Evolutionary conservation across 2,888 invertebrate species (phyloP), one percentile per base, ranked within the genome.

Genomic region (Alviniconcha strummeri): DNA sequence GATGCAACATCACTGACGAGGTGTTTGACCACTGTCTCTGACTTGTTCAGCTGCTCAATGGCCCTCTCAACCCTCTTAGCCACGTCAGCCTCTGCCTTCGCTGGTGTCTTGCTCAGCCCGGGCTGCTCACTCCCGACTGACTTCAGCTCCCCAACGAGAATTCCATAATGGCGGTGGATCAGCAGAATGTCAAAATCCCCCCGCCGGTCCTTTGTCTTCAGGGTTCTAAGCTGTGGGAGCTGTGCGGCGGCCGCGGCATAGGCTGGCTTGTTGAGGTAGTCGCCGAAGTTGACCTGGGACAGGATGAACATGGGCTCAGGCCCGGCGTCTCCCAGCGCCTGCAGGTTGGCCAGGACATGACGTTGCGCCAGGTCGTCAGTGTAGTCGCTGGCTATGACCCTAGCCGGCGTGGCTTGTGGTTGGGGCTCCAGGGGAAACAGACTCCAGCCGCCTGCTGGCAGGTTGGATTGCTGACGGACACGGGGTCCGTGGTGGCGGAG

Each of bases 101-200:
- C 36, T 3, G 36, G 36, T 36, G 36, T 36, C 36, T 36, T 36
- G 36, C 36, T 36, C 36, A 36, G 36, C 36, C 36, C 36, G 36
- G 36, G 36, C 54, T 9, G 17, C 11, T 19, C 55, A 13, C 11
- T 6, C 5, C 80, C 80, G 69, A 80, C 54, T 0, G 80, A 80
- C 54, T 80, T 80, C 17, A 80, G 54, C 54, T 80, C 80, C 54
- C 80, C 80, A 15, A 80, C 19, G 3, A 80, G 67, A 11, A 80
- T 67, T 15, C 80, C 80, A 5, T 60, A 19, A 17, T 54, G 36
- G 52, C 80, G 80, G 55, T 80, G 80, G 69, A 80, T 52, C 54
- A 80, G n/a, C 3, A 80, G 69, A 3, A 80, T 15, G 69, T 80
- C 80, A 54, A 80, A 80, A 13, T 80, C 80, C 9, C 80, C 80